Conservation (phyloP, 2,888 invertebrate species). For the Cyclophora albipunctata region DNA sequence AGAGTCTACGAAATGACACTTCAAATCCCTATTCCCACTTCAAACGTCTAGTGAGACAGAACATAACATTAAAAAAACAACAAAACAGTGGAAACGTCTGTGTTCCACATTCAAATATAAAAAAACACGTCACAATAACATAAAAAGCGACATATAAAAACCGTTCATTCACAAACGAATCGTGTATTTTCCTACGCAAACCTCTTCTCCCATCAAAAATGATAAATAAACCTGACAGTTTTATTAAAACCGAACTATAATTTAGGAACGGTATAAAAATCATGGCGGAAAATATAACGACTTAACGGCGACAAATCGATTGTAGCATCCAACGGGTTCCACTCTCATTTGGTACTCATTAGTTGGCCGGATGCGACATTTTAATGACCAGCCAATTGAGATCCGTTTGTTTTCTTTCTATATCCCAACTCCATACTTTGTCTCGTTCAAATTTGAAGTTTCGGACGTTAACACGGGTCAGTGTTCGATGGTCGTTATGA, state of each 20-base stretch:
- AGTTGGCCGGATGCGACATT: constrained; percentile 65
- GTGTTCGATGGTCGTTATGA: constrained; percentile 30
- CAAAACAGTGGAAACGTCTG: too few species aligned
- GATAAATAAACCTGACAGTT: not conserved
- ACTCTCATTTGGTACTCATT: constrained; percentile 72
- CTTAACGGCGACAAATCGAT: constrained; percentile 70
- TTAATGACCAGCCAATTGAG: constrained; percentile 53
- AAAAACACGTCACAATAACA: too few species aligned
- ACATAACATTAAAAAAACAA: too few species aligned
- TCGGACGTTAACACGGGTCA: constrained; percentile 18
- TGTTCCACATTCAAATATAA: too few species aligned
- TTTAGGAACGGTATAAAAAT: constrained; percentile 23
- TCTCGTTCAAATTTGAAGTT: constrained; percentile 3
- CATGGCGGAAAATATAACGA: constrained; percentile 57
- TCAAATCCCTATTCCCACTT: too few species aligned
- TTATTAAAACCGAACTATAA: not conserved
- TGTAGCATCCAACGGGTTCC: constrained; percentile 33
- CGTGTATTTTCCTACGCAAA: too few species aligned
- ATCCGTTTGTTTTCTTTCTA: constrained; percentile 41
- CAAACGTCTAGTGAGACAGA: too few species aligned
- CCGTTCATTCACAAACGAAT: too few species aligned
- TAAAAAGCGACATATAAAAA: too few species aligned
- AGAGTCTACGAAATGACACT: too few species aligned
- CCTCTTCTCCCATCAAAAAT: too few species aligned
- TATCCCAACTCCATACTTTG: not conserved